These are phyloP conservation scores for Aphelocoma coerulescens DNA, from an alignment of 2,113 vertebrate genomes.

Conservation along the genomic window DNA sequence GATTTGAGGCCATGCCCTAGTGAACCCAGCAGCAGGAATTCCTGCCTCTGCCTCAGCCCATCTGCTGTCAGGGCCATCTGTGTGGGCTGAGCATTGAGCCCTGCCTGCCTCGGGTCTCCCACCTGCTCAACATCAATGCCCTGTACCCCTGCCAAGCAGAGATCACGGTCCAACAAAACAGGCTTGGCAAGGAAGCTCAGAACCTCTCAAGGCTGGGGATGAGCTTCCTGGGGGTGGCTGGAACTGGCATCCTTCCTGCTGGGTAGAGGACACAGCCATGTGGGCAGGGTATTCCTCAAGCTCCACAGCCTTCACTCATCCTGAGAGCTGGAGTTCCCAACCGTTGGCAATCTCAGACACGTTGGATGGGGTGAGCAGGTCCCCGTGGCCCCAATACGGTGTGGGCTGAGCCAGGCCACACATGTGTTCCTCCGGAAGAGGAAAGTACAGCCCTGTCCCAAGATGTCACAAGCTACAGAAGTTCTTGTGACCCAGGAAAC, in stretches of 20 bases:
- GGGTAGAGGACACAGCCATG: not conserved
- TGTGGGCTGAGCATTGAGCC: not conserved
- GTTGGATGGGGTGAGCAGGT: not conserved
- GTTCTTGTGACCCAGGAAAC: not conserved
- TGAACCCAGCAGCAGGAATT: constrained; percentile 32
- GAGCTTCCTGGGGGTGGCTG: constrained; percentile 29
- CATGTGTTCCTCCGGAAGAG: not conserved
- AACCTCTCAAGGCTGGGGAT: constrained; percentile 27
- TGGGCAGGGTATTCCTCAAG: not conserved
- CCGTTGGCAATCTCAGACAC: not conserved
- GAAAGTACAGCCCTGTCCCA: not conserved
- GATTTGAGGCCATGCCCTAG: not conserved
- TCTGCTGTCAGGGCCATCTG: constrained; percentile 50
- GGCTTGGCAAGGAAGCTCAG: constrained; percentile 41
- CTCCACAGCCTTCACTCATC: not conserved
- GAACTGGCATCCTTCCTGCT: constrained; percentile 38
- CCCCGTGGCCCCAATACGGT: rapidly evolving
- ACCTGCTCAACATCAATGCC: constrained; percentile 31
- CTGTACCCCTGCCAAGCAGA: constrained; percentile 27
- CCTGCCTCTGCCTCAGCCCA: not conserved
- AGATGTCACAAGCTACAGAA: not conserved
- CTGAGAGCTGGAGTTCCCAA: not conserved
- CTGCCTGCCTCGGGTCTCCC: constrained; percentile 9
- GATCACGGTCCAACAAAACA: not conserved
- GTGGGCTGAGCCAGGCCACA: not conserved